A percentile compares a stretch with the other conserved stretches of the same genome.
These are phyloP conservation scores for Apodemus speciosus DNA, from an alignment of 2,113 vertebrate species.

Conservation along the genomic window DNA sequence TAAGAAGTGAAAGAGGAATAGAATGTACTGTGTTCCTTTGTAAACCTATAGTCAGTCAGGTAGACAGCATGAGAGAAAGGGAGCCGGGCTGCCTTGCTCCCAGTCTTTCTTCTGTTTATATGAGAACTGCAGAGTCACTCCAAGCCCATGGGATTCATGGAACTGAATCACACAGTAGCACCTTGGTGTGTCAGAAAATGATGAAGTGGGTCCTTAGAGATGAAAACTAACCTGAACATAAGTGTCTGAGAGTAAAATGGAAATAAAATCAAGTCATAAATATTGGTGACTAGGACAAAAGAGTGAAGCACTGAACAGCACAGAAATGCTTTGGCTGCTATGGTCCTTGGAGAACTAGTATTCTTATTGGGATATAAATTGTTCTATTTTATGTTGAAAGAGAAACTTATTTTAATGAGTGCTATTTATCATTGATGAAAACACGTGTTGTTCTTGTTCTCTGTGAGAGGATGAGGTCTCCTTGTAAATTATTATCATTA, in stretches of 20 bases:
- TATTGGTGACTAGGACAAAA: background rate
- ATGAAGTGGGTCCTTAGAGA: conserved; percentile 19
- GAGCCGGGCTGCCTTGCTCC: background rate
- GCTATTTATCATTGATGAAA: conserved; percentile 4
- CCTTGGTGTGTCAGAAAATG: conserved; percentile 5
- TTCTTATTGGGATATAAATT: conserved; percentile 33
- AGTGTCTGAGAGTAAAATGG: background rate
- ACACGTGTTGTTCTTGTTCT: conserved; percentile 23
- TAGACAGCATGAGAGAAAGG: background rate
- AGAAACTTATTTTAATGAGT: conserved; percentile 50
- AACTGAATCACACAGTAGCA: background rate
- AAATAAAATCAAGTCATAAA: conserved; percentile 49
- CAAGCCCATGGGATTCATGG: background rate
- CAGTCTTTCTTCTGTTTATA: background rate
- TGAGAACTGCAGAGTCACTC: background rate
- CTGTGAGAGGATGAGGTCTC: background rate
- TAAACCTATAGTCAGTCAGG: background rate
- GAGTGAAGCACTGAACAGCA: background rate
- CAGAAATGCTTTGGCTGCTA: background rate
- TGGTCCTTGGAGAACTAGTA: background rate
- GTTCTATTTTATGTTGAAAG: conserved; percentile 8
- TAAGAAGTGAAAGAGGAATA: background rate
- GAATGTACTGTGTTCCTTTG: background rate
- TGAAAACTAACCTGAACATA: conserved; percentile 39
- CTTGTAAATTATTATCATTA: conserved; percentile 46